A percentile compares a stretch with the other conserved stretches of the same genome.
These are phyloP conservation scores for Pitangus sulphuratus DNA, from an alignment of 2,797 vertebrate genomes.

Conservation along the genomic window DNA sequence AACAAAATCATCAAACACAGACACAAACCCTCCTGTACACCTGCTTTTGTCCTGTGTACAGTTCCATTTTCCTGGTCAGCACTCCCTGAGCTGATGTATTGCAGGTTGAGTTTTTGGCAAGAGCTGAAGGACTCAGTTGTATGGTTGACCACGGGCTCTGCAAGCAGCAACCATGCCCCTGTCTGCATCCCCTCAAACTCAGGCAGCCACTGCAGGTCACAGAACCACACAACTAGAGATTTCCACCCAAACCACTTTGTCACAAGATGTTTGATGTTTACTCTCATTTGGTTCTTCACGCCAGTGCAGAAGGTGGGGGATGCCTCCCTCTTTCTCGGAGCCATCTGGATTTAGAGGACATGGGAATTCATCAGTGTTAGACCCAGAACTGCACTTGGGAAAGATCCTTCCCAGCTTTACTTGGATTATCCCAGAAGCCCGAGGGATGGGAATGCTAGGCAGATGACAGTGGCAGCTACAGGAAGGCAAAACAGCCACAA, in stretches of 20 bases:
- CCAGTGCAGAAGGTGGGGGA: not conserved
- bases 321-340: not conserved
- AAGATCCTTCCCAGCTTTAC: not conserved
- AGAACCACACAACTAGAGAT: not conserved
- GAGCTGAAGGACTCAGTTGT: not conserved
- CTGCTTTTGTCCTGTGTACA: not conserved
- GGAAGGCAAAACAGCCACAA: not conserved
- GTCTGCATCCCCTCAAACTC: not conserved
- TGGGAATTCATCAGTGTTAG: not conserved
- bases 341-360: not conserved
- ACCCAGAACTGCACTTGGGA: not conserved
- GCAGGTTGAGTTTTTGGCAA: accelerated
- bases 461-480: not conserved
- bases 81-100: accelerated
- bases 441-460: not conserved
- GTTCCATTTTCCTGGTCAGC: not conserved
- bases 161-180: accelerated
- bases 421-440: not conserved
- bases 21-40: accelerated
- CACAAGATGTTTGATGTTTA: not conserved
- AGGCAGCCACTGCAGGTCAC: not conserved
- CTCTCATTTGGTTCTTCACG: not conserved
- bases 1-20: not conserved
- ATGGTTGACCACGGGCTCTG: accelerated
- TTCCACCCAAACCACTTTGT: not conserved